A percentile compares a stretch with the other conserved stretches of the same genome.
Conservation (phyloP, 2,888 invertebrate species). For the Zaprionus lineosus region DNA sequence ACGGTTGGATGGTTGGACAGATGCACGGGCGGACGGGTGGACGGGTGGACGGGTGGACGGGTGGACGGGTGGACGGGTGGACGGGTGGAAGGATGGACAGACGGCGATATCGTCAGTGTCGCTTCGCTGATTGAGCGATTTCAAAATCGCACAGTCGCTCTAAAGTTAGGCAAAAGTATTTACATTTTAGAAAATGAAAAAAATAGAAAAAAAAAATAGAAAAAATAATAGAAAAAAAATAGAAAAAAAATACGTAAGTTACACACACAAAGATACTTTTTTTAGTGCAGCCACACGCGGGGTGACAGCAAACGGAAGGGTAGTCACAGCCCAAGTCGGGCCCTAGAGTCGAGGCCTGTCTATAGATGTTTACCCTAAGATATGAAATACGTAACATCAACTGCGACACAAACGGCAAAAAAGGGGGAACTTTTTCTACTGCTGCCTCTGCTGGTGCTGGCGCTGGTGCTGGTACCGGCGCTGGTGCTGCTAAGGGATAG, state of each 20-base stretch:
- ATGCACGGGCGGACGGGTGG: no score
- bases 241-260: slow-evolving; percentile 54
- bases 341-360: slow-evolving; percentile 33
- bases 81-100: no score
- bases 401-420: slow-evolving; percentile 25
- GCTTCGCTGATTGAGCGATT: slow-evolving; percentile 56
- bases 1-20: slow-evolving; percentile 3
- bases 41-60: no score
- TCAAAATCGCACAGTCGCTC: slow-evolving; percentile 57
- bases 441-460: neutral
- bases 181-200: slow-evolving; percentile 71
- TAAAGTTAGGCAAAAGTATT: slow-evolving; percentile 78
- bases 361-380: slow-evolving; percentile 63
- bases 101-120: neutral
- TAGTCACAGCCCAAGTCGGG: neutral
- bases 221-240: slow-evolving; percentile 53
- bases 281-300: slow-evolving; percentile 1
- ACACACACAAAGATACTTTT: slow-evolving; percentile 21
- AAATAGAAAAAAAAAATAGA: slow-evolving; percentile 53
- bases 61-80: no score
- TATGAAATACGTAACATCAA: slow-evolving; percentile 56
- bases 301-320: no score
- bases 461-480: neutral
- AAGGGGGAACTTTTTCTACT: slow-evolving; percentile 49
- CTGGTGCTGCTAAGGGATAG: slow-evolving; percentile 41